Evolutionary conservation across 2,797 vertebrate genomes (phyloP), one percentile per base, ranked within the genome.

Genomic region (Oreochromis mossambicus): DNA sequence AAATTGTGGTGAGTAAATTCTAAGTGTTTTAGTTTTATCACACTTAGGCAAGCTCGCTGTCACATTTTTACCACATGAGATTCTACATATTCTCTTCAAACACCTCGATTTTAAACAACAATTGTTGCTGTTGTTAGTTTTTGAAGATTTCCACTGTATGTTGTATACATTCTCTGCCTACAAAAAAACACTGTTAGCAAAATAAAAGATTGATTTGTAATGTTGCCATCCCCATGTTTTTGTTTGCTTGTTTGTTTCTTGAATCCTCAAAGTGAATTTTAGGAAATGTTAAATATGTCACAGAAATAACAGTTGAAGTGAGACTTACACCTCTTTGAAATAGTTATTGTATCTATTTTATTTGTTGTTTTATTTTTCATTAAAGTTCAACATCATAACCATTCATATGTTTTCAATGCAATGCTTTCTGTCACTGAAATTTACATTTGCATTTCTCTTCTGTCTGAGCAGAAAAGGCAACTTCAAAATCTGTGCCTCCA

Each of bases 401-500:
- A 7, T 14, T 48, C 26, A 48, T 48, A 32, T 50, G 29, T 75
- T 75, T 50, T 13, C 11, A 75, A 34, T 75, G 70, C 26, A 5
- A 32, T n/a, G 46, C 26, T n/a, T 34, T 50, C 48, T 75, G 26
- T 75, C 63, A 68, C 7, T 80, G 34, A 79, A 32, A 61, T 46
- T 12, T 12, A 26, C 21, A 68, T 80, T 41, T 54, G 46, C 61
- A 26, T 80, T 54, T 68, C 15, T 13, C 34, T 7, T 26, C 79
- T 56, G 61, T 54, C 9, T 66, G 68, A 78, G 79, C 17, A 78
- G 29, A 50, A 43, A 61, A 78, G 66, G 56, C 8, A 41, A 19
- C 36, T 88, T 79, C 48, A 77, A 34, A 83, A 55, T 78, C 66
- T 83, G 77, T 75, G 79, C 63, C 46, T 84, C 85, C 82, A 84